Evolutionary conservation across 2,888 invertebrate genomes (phyloP), one percentile per base, ranked within the genome.

Genomic region (Dinocampus coccinellae): DNA sequence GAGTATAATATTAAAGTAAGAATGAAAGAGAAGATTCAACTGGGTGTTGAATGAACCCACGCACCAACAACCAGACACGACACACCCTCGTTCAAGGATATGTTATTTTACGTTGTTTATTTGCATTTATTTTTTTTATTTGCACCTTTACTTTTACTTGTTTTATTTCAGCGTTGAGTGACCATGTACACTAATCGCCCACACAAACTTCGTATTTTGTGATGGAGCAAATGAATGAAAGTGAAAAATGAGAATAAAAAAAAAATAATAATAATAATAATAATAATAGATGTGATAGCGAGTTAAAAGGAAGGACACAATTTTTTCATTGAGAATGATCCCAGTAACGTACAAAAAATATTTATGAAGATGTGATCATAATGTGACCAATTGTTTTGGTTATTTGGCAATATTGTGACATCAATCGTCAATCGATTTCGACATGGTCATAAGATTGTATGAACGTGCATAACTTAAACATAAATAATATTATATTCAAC

Each of bases 41-140:
- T 62, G 64, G 74, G 61, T 70, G 62, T 73, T 81, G 81, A 82
- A 82, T 82, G 82, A 82, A 77, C 82, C 82, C 79, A 82, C 82
- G 79, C 82, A 58, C 13, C n/a, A n/a, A n/a, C n/a, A 67, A 69
- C 72, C 76, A 73, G 75, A 74, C 73, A 67, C 52, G 74, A 77
- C 77, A 75, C 77, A 72, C 76, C 77, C 74, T 75, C 75, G 68
- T 62, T 60, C 69, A 66, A 71, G 71, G 66, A 71, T 70, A 16
- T 60, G 55, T 58, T 47, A 26, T 39, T 64, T 72, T 60, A 66
- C 39, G 29, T 34, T 67, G 20, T 69, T 47, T 42, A 33, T 57
- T 68, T 66, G n/a, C 20, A 33, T 26, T 52, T 42, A 63, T 34
- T 68, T 72, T 72, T 55, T 71, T 73, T 71, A 64, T 71, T 58